phyloP scores from a whole-genome alignment of 2,797 vertebrate species.

The Falco biarmicus region DNA sequence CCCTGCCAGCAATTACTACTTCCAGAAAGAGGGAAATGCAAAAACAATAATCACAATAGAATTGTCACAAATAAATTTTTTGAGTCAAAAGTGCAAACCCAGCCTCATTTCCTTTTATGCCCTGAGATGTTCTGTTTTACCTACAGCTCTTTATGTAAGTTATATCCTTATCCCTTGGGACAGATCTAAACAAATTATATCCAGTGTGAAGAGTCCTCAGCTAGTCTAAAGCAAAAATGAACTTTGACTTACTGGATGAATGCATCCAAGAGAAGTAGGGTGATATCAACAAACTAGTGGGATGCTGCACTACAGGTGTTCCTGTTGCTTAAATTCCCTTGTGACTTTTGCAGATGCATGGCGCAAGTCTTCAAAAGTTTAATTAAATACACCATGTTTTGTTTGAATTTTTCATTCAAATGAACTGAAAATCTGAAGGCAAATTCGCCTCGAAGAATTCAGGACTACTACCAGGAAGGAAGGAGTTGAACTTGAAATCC shows the following conservation, averaged over 20 bases:
- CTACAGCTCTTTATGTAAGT: background rate
- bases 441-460: background rate
- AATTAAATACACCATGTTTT: background rate
- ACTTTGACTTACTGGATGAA: background rate
- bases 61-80: background rate
- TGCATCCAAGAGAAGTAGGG: background rate
- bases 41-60: background rate
- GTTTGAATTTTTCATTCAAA: background rate
- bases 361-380: background rate
- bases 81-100: background rate
- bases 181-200: background rate
- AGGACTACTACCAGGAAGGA: background rate
- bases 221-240: background rate
- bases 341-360: background rate
- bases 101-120: background rate
- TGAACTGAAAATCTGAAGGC: background rate
- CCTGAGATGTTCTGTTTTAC: background rate
- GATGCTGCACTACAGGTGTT: background rate
- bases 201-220: background rate
- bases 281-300: background rate
- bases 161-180: background rate
- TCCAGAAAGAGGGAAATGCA: background rate
- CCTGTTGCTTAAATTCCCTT: background rate
- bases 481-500: background rate
- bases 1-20: background rate